Evolutionary conservation across 2,797 vertebrate species (phyloP).

Genomic region (Sebastes vulpes): DNA sequence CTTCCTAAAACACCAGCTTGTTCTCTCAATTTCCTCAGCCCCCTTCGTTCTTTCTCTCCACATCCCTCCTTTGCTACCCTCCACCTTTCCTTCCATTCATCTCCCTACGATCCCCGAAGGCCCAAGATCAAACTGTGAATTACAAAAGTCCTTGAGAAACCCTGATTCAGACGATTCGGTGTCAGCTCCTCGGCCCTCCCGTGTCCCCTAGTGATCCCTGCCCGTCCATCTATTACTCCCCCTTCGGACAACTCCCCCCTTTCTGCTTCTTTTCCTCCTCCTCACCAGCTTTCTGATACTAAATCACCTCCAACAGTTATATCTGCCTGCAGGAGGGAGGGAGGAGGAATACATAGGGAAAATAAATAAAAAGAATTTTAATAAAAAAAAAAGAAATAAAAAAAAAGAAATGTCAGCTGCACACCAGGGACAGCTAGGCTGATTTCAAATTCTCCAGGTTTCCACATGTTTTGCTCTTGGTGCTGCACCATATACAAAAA

Average conservation of each 20-base stretch:
- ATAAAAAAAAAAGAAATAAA: neutral
- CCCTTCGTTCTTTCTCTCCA: neutral
- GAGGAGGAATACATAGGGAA: neutral
- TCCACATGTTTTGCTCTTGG: neutral
- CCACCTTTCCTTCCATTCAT: constrained; percentile 3
- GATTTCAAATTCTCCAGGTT: constrained; percentile 3
- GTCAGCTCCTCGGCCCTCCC: constrained; percentile 48
- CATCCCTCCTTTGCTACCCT: neutral
- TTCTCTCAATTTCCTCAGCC: constrained; percentile 24
- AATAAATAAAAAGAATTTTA: neutral
- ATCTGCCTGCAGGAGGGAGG: constrained; percentile 33
- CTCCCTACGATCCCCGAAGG: constrained; percentile 16
- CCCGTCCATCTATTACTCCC: constrained; percentile 70
- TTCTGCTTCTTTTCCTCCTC: constrained; percentile 26
- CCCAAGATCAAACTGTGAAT: constrained; percentile 72
- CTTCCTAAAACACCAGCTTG: constrained; percentile 32
- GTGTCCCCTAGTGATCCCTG: constrained; percentile 45
- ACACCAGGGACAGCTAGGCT: neutral
- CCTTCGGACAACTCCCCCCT: constrained; percentile 38
- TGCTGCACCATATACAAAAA: neutral
- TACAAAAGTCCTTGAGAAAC: constrained; percentile 79
- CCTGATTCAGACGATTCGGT: constrained; percentile 69
- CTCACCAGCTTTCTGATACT: constrained; percentile 43
- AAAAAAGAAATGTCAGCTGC: neutral
- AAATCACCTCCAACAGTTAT: constrained; percentile 62